A percentile compares a stretch with the other conserved stretches of the same genome.
Evolutionary conservation across 1,140 invertebrate species (phyloP).

Genomic region (Drosophila arizonae): DNA sequence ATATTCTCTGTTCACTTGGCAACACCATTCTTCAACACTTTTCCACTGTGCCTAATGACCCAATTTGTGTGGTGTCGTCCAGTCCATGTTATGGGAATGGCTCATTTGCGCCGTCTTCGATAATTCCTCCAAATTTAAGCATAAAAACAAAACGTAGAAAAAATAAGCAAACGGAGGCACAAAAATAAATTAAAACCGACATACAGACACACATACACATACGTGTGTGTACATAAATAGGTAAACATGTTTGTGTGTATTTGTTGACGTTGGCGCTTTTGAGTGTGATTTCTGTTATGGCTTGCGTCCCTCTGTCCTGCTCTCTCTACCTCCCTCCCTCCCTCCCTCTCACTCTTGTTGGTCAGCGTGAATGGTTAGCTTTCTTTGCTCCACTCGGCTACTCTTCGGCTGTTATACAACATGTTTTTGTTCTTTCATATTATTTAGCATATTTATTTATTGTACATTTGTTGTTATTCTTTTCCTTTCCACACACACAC

Average conservation of each 20-base stretch:
- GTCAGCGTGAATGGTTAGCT: constrained; percentile 7
- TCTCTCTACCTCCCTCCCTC: not conserved
- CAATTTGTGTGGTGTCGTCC: constrained; percentile 26
- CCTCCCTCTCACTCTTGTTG: not conserved
- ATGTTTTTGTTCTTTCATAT: constrained; percentile 72
- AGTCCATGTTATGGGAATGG: constrained; percentile 16
- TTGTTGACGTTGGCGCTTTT: constrained; percentile 23
- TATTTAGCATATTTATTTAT: constrained; percentile 77
- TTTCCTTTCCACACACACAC: constrained; percentile 26
- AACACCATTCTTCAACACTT: constrained; percentile 5
- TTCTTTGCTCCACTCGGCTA: constrained; percentile 30
- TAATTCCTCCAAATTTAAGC: constrained; percentile 31
- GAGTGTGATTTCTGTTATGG: constrained; percentile 8
- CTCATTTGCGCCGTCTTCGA: not conserved
- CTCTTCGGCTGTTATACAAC: constrained; percentile 62
- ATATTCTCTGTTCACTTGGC: constrained; percentile 3
- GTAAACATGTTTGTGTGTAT: constrained; percentile 9
- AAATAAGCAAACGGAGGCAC: constrained; percentile 24
- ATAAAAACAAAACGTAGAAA: constrained; percentile 37
- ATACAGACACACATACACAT: not conserved
- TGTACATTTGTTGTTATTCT: constrained; percentile 54
- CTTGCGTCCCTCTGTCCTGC: not conserved
- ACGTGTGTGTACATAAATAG: not conserved
- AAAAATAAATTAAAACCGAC: constrained; percentile 35
- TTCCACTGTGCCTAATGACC: constrained; percentile 39